Base-by-base conservation (phyloP, 2,113 vertebrate species). In the Monopterus albus region DNA sequence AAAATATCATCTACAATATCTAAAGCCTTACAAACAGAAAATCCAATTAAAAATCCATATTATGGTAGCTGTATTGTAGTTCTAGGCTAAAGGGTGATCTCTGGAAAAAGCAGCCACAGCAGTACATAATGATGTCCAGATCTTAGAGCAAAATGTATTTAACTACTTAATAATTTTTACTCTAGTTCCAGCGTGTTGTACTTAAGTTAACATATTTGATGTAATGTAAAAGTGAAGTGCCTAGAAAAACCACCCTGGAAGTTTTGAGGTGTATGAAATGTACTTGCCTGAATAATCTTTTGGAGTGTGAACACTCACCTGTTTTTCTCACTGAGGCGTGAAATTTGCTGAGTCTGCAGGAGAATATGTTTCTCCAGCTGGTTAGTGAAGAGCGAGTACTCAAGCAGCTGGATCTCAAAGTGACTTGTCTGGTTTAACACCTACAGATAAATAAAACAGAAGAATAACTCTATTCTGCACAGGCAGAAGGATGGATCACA, bases 401-500 rank as follows among this genome's bases (percentile, higher is more conserved):
- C 94, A 3, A 94, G 81, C 70, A 95, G 81, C 85, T 95, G 94
- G 57, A 95, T 93, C 89, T 95, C 93, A 67, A 95, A 78, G 53
- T 93, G 91, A 40, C 92, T 93, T 5, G 93, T 95, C 75, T 95
- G 94, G 74, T 94, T 95, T 63, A 94, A 79, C 53, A 95, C 92
- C 95, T 95, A 67, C n/a, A 39, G 39, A 53, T 49, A 23, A 52
- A 60, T 23, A 15, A 26, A 28, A 57, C 3, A 18, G 18, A 36
- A 47, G 2, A 65, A 43, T 47, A 42, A 58, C 13, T 38, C 3
- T 15, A 59, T 3, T 18, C 6, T 20, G 3, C 3, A 17, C 25
- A 29, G 18, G 52, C 17, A 53, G 2, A 62, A 26, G n/a, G 26
- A 29, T 49, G 17, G 36, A 76, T 70, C 46, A 49, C 18, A 58